Conservation (phyloP, 2,888 invertebrate genomes). For the Empis stercorea region DNA sequence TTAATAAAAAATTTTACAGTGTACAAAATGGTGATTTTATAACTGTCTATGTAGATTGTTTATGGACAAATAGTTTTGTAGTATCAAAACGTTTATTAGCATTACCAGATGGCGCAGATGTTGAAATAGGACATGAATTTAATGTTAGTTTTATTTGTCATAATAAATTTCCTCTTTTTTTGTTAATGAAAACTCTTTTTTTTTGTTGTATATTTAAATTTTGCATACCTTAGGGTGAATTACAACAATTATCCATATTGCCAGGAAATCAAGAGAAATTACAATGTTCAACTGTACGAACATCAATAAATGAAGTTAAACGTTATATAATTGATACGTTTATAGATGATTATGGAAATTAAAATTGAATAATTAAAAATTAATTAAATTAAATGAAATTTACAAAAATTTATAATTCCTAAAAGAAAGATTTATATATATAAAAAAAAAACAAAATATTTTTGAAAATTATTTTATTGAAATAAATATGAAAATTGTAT, state of each 20-base stretch:
- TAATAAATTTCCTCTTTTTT: too few species aligned
- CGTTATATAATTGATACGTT: constrained; percentile 36
- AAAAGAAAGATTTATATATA: too few species aligned
- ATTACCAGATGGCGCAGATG: constrained; percentile 30
- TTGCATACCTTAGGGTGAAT: constrained; percentile 26
- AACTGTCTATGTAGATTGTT: constrained; percentile 34
- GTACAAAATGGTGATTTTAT: constrained; percentile 36
- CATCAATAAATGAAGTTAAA: constrained; percentile 35
- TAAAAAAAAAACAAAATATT: too few species aligned
- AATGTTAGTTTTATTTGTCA: constrained; percentile 34
- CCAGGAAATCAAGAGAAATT: constrained; percentile 32
- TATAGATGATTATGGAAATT: constrained; percentile 34
- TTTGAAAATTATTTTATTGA: too few species aligned
- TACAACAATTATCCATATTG: constrained; percentile 31
- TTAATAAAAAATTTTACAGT: too few species aligned
- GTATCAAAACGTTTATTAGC: constrained; percentile 34
- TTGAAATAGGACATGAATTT: constrained; percentile 34
- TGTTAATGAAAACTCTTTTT: neutral
- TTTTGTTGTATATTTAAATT: constrained; percentile 3
- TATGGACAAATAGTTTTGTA: constrained; percentile 36
- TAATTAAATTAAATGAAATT: neutral
- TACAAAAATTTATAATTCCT: too few species aligned
- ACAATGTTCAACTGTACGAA: constrained; percentile 33
- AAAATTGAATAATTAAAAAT: constrained; percentile 8
- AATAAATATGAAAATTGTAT: too few species aligned